Evolutionary conservation across 2,113 vertebrate species (phyloP).

Genomic region (Gymnocephalus cernua): DNA sequence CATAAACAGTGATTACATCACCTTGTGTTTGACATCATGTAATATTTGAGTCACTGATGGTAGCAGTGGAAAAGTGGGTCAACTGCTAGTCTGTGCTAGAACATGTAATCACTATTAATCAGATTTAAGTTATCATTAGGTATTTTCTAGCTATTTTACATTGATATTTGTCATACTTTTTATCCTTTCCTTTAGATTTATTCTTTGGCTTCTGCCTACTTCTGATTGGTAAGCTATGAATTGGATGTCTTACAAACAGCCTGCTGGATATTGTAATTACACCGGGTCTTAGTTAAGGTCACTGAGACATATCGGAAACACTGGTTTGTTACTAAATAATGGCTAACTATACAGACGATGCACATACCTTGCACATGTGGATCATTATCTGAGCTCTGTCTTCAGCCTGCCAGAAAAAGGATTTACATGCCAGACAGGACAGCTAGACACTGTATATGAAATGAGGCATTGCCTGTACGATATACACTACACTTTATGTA

Average conservation of each 20-base stretch:
- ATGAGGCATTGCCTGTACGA: background rate
- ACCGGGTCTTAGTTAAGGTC: background rate
- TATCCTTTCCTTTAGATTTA: background rate
- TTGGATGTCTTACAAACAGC: background rate
- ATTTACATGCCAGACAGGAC: background rate
- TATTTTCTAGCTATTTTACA: background rate
- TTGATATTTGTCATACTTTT: background rate
- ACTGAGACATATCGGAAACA: background rate
- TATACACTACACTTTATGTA: background rate
- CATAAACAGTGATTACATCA: slow-evolving; percentile 35
- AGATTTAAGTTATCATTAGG: slow-evolving; percentile 16
- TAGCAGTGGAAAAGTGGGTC: slow-evolving; percentile 60
- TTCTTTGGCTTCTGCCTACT: background rate
- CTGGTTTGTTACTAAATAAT: background rate
- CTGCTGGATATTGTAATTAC: background rate
- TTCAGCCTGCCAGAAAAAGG: background rate
- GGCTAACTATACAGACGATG: background rate
- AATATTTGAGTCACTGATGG: slow-evolving; percentile 53
- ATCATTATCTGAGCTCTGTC: background rate
- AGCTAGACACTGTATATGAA: background rate
- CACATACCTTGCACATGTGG: background rate
- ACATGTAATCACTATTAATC: background rate
- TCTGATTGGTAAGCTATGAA: background rate
- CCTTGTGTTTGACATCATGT: slow-evolving; percentile 17
- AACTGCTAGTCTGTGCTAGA: slow-evolving; percentile 11